Evolutionary conservation across 2,113 vertebrate species (phyloP).

Genomic region (Catharus minimus): DNA sequence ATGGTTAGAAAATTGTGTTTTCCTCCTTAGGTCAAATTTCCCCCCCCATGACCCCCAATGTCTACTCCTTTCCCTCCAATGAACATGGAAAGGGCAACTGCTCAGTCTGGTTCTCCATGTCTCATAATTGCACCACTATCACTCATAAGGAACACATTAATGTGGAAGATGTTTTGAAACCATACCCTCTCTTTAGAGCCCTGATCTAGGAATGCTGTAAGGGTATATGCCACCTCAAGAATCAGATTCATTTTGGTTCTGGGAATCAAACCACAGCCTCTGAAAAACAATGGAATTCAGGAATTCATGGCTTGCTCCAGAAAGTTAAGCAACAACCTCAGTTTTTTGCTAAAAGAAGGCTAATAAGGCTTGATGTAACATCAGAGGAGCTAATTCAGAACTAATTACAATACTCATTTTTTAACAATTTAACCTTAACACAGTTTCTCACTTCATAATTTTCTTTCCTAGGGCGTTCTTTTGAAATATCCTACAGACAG

Average conservation of each 20-base stretch:
- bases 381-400: slow-evolving; percentile 57
- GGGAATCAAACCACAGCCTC: slow-evolving; percentile 67
- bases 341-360: slow-evolving; percentile 56
- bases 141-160: slow-evolving; percentile 70
- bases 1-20: neutral
- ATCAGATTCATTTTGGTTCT: slow-evolving; percentile 73
- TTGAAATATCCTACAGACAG: slow-evolving; percentile 1
- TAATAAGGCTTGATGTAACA: slow-evolving; percentile 60
- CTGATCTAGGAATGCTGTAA: slow-evolving; percentile 72
- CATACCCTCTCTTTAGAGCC: slow-evolving; percentile 48
- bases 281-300: slow-evolving; percentile 70
- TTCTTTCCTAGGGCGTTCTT: slow-evolving; percentile 40
- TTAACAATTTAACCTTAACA: slow-evolving; percentile 5
- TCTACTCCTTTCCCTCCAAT: neutral
- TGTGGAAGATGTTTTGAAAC: slow-evolving; percentile 61
- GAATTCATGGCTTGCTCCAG: slow-evolving; percentile 66
- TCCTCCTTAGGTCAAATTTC: neutral
- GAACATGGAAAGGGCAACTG: neutral
- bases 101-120: slow-evolving; percentile 17
- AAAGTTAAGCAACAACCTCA: slow-evolving; percentile 65
- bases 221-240: slow-evolving; percentile 69
- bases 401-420: slow-evolving; percentile 47
- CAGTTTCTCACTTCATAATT: slow-evolving; percentile 10
- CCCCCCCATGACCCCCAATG: neutral
- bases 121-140: slow-evolving; percentile 26